A percentile compares a stretch with the other conserved stretches of the same genome.
Evolutionary conservation across 2,113 vertebrate species (phyloP).

Genomic region (Psephotus haematonotus): DNA sequence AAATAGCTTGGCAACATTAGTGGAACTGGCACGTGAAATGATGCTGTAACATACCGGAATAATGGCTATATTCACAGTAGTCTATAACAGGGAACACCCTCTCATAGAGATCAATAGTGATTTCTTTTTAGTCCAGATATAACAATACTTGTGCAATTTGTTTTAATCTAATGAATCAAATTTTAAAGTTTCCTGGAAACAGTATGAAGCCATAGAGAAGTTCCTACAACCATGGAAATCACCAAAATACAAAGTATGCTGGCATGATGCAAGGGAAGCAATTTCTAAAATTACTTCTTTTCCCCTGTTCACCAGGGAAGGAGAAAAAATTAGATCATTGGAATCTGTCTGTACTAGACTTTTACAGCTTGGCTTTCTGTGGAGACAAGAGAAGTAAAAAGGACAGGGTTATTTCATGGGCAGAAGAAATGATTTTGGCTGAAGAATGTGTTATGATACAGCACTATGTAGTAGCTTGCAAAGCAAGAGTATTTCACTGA

Average conservation of each 20-base stretch:
- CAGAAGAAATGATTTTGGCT: not conserved
- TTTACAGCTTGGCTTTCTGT: not conserved
- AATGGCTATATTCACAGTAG: not conserved
- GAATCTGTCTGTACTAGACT: not conserved
- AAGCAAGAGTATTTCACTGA: not conserved
- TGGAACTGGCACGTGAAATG: not conserved
- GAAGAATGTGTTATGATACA: not conserved
- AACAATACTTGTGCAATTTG: not conserved
- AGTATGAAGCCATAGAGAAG: not conserved
- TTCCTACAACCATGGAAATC: not conserved
- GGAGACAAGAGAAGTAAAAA: not conserved
- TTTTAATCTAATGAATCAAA: not conserved
- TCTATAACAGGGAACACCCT: not conserved
- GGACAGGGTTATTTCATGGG: not conserved
- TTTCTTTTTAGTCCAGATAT: not conserved
- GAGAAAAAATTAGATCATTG: not conserved
- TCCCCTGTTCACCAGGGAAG: not conserved
- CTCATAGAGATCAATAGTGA: not conserved
- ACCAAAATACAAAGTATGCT: not conserved
- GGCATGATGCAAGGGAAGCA: not conserved
- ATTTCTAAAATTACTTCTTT: not conserved
- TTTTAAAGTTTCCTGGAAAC: not conserved
- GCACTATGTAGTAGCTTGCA: not conserved
- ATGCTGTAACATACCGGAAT: not conserved
- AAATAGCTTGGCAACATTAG: not conserved